A percentile compares a stretch with the other conserved stretches of the same genome.
Conservation (phyloP, 2,888 invertebrate genomes). For the Drosophila lutescens region DNA sequence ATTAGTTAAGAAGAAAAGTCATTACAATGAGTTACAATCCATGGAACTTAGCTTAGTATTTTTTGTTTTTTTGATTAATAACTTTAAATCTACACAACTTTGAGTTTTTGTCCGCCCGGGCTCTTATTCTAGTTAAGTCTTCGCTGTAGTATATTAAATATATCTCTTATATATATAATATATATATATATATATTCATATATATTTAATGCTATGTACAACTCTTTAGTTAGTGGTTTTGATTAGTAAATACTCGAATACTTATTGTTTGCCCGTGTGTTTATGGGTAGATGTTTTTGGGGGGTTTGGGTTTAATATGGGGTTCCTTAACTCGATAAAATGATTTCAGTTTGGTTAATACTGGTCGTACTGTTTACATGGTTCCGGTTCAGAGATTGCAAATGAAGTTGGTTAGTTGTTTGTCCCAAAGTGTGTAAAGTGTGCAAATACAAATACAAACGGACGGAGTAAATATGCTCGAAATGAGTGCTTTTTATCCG, state of each 20-base stretch:
- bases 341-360: conserved; percentile 53
- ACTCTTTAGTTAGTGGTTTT: conserved; percentile 29
- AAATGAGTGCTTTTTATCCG: conserved; percentile 11
- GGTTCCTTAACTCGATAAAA: conserved; percentile 4
- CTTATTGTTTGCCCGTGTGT: conserved; percentile 32
- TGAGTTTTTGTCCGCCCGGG: conserved; percentile 52
- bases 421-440: conserved; percentile 3
- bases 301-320: conserved; percentile 5
- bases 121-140: conserved; percentile 71
- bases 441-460: conserved; percentile 32
- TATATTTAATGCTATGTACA: conserved; percentile 61
- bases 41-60: conserved; percentile 41
- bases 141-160: conserved; percentile 59
- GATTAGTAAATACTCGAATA: conserved; percentile 48
- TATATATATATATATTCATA: not conserved
- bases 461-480: conserved; percentile 66
- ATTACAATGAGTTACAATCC: not conserved
- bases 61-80: conserved; percentile 4
- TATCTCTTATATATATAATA: conserved; percentile 8
- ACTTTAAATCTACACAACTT: conserved; percentile 71
- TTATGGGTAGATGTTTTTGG: not conserved
- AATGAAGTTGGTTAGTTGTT: conserved; percentile 26
- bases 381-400: conserved; percentile 16
- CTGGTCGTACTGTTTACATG: conserved; percentile 53
- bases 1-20: not conserved